phyloP scores from a whole-genome alignment of 2,888 invertebrate species.

The Andrena praecox region DNA sequence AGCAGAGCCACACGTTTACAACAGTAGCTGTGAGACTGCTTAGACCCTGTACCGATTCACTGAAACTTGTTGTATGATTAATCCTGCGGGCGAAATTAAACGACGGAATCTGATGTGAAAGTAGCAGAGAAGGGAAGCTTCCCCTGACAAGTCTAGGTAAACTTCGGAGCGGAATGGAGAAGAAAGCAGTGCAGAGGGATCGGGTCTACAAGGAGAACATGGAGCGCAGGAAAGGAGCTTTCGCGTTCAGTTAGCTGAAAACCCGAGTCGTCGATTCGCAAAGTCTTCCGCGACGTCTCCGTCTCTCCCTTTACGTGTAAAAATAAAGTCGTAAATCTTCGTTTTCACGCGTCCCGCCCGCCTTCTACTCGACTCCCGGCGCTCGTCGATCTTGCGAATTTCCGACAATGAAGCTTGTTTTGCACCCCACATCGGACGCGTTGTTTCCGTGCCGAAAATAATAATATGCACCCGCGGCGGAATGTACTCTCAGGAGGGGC shows the following conservation, averaged over 20 bases:
- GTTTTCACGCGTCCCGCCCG: constrained; percentile 32
- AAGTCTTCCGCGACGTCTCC: constrained; percentile 34
- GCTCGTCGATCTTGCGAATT: constrained; percentile 29
- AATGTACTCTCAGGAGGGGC: background rate
- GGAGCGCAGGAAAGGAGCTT: constrained; percentile 56
- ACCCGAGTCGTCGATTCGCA: constrained; percentile 60
- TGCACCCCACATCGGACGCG: background rate
- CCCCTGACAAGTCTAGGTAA: background rate
- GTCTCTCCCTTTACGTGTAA: constrained; percentile 26
- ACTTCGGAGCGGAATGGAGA: constrained; percentile 29
- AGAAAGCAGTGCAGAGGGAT: constrained; percentile 30
- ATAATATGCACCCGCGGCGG: constrained; percentile 7
- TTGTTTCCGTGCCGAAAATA: constrained; percentile 33
- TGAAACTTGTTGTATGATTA: background rate
- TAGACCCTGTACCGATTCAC: no score
- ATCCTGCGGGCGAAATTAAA: background rate
- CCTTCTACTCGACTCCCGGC: constrained; percentile 14
- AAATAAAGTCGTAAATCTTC: constrained; percentile 64
- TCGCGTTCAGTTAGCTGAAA: constrained; percentile 59
- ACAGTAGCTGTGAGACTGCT: no score
- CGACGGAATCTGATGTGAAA: background rate
- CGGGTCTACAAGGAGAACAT: constrained; percentile 21
- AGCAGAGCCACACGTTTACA: no score
- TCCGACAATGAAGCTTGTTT: constrained; percentile 15
- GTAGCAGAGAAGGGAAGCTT: background rate